A percentile compares a stretch with the other conserved stretches of the same genome.
Evolutionary conservation across 2,113 vertebrate species (phyloP).

Genomic region (Marcusenius ussheri): DNA sequence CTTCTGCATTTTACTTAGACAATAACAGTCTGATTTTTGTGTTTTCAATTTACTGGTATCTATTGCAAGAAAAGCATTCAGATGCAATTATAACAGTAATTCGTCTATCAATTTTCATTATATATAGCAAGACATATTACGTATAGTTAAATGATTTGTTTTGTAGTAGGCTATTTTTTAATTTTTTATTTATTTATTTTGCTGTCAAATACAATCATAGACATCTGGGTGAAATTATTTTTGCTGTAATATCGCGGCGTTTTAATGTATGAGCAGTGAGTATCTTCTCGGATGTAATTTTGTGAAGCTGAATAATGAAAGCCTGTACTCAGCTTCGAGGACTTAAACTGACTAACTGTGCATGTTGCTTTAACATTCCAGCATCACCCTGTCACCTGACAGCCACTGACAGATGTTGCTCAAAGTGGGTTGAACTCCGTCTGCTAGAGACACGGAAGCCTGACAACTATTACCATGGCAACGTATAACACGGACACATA

Average conservation of each 20-base stretch:
- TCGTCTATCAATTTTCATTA: not conserved
- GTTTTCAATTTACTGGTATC: not conserved
- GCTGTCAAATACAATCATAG: not conserved
- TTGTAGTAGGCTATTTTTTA: not conserved
- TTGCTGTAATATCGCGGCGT: not conserved
- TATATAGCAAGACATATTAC: not conserved
- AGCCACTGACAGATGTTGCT: not conserved
- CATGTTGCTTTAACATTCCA: not conserved
- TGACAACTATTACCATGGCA: conserved; percentile 5
- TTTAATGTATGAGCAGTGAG: not conserved
- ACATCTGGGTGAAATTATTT: not conserved
- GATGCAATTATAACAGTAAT: not conserved
- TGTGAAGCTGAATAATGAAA: not conserved
- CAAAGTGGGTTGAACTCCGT: not conserved
- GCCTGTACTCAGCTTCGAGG: not conserved
- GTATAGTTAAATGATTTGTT: not conserved
- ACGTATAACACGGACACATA: not conserved
- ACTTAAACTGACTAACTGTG: not conserved
- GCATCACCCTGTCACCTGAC: not conserved
- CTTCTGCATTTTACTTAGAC: not conserved
- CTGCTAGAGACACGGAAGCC: not conserved
- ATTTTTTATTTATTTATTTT: not conserved
- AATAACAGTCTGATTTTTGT: not conserved
- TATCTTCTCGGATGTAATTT: not conserved
- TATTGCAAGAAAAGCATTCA: not conserved